Base-by-base conservation (phyloP, 2,797 vertebrate genomes). In the Phaenicophaeus curvirostris region DNA sequence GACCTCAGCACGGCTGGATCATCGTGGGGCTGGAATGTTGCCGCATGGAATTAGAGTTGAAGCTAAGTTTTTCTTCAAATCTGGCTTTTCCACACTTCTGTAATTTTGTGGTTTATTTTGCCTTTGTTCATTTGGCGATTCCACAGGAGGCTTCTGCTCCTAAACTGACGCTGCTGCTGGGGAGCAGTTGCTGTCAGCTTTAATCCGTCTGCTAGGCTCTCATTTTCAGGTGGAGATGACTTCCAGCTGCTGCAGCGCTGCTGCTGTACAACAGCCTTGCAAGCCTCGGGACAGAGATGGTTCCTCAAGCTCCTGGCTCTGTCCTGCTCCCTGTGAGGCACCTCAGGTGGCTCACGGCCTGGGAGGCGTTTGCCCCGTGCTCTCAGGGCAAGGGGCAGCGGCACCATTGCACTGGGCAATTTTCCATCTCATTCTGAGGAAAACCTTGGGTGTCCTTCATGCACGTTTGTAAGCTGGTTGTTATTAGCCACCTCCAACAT, bases 41-140 rank as follows among this genome's bases (percentile, higher is more conserved):
- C 15, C 0, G 6, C 2, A 11, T 33, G 11, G 15, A 62, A 28
- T 0, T 18, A 27, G 20, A 75, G 23, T 12, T 8, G 48, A 30
- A 46, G 4, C 15, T 66, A 19, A 0, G 0, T 1, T 39, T 81
- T 17, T 12, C 46, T 46, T 51, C 48, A 37, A 5, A 20, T 21
- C 6, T 9, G 44, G 11, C 33, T 48, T 42, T 54, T 58, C 14
- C n/a, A 21, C 24, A 30, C 9, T 54, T 5, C 19, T n/a, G 9
- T 55, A 18, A 4, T 17, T 66, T 44, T 8, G 23, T 4, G 6
- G 5, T 59, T 28, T 8, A 9, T 15, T 42, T 69, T 69, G 17
- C 6, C 17, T 1, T 7, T 5, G 20, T 44, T 9, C 23, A 9
- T 37, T n/a, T 18, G n/a, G 73, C 76, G 21, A 10, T 74, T 69